These are phyloP conservation scores for Caloenas nicobarica DNA, from an alignment of 2,113 vertebrate species.

Conservation along the genomic window DNA sequence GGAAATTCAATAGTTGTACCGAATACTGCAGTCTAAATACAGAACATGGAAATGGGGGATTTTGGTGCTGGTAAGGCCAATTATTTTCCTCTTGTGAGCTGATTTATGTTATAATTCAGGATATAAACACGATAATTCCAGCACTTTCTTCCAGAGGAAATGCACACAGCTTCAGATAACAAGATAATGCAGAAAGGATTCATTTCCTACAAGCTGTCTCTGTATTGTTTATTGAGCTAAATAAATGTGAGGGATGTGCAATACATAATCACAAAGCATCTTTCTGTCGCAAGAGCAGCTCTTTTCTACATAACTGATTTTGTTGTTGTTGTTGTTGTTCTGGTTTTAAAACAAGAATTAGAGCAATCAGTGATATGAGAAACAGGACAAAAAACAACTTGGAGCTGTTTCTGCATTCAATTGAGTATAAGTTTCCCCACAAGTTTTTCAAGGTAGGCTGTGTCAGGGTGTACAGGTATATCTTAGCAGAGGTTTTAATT, in stretches of 20 bases:
- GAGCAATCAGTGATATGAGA: not conserved
- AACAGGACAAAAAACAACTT: not conserved
- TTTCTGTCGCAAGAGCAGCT: not conserved
- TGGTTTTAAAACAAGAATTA: not conserved
- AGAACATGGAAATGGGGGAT: not conserved
- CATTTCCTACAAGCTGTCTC: conserved; percentile 36
- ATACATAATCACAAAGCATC: not conserved
- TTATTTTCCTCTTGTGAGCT: not conserved
- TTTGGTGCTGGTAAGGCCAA: not conserved
- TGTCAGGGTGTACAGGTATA: not conserved
- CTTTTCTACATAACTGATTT: not conserved
- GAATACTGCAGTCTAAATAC: not conserved
- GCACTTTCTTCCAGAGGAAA: not conserved
- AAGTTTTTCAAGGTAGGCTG: not conserved
- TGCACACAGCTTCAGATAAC: not conserved
- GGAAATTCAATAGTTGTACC: not conserved
- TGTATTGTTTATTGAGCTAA: not conserved
- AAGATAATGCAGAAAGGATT: conserved; percentile 25
- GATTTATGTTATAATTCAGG: not conserved
- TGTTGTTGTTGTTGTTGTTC: not conserved
- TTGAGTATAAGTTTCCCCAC: not conserved
- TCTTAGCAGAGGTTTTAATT: not conserved
- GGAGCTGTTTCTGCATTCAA: not conserved
- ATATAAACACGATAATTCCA: not conserved
- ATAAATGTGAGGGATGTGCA: not conserved